A percentile compares a stretch with the other conserved stretches of the same genome.
Conservation (phyloP, 2,113 vertebrate genomes). For the Xiphophorus couchianus region DNA sequence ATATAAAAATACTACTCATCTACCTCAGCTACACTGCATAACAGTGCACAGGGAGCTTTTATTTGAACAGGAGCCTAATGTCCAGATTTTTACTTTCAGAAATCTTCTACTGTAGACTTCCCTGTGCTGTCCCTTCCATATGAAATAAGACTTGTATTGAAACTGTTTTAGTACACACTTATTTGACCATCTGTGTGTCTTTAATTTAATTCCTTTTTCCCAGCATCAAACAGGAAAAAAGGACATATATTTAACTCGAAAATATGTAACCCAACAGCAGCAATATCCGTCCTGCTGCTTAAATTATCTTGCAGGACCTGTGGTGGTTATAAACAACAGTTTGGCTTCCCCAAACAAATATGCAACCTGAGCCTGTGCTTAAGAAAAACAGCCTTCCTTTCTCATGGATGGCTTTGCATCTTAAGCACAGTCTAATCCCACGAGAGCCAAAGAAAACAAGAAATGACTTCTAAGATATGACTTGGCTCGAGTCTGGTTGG, state of each 20-base stretch:
- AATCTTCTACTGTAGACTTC: not conserved
- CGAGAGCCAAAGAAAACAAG: constrained; percentile 63
- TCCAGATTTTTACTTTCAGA: not conserved
- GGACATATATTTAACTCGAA: constrained; percentile 59
- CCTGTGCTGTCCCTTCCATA: constrained; percentile 46
- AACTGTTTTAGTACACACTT: constrained; percentile 41
- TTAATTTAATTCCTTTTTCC: constrained; percentile 34
- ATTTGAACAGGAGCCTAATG: not conserved
- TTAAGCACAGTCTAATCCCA: constrained; percentile 51
- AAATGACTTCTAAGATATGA: constrained; percentile 59
- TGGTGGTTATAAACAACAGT: constrained; percentile 64
- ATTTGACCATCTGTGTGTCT: constrained; percentile 37
- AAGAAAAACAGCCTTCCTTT: constrained; percentile 55
- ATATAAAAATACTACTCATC: not conserved
- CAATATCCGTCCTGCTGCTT: constrained; percentile 51
- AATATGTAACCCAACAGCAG: constrained; percentile 61
- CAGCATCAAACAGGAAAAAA: constrained; percentile 30
- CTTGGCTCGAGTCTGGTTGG: constrained; percentile 34
- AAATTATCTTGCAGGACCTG: constrained; percentile 45
- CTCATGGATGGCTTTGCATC: constrained; percentile 45
- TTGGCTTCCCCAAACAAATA: constrained; percentile 61
- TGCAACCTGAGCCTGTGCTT: constrained; percentile 63
- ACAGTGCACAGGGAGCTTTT: not conserved
- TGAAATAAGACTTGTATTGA: constrained; percentile 35
- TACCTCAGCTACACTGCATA: not conserved